A percentile compares a stretch with the other conserved stretches of the same genome.
Conservation (phyloP, 2,888 invertebrate species). For the Acanthosepion pharaonis region DNA sequence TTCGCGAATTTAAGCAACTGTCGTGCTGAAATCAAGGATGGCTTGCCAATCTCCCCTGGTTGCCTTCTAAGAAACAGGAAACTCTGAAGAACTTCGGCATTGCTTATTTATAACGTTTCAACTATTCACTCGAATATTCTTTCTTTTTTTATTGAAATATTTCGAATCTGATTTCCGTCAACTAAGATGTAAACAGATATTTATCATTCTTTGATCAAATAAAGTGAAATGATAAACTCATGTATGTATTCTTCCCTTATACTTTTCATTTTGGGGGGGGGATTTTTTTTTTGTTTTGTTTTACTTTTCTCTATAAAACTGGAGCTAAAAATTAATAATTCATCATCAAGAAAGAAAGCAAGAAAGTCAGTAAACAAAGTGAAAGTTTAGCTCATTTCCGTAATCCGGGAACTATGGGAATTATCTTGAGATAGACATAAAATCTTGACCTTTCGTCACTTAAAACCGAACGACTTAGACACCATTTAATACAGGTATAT, state of each 20-base stretch:
- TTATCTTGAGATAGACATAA: too few relatives aligned
- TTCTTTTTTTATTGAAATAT: background rate
- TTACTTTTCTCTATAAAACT: background rate
- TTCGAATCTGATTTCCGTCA: background rate
- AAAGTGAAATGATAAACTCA: background rate
- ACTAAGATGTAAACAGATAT: background rate
- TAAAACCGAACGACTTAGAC: too few relatives aligned
- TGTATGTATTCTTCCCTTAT: background rate
- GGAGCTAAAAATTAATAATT: background rate
- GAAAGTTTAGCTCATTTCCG: too few relatives aligned
- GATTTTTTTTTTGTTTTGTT: too few relatives aligned
- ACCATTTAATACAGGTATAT: too few relatives aligned
- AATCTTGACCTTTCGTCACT: too few relatives aligned
- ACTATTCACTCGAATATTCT: background rate
- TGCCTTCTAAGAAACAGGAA: background rate
- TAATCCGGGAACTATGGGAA: too few relatives aligned
- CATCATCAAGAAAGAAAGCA: background rate
- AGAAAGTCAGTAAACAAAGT: background rate
- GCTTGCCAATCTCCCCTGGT: background rate
- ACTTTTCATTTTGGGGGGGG: background rate
- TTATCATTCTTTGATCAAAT: background rate
- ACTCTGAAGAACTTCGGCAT: background rate
- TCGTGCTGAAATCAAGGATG: background rate
- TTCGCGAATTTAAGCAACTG: background rate
- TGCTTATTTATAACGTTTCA: background rate